Conservation (phyloP, 2,797 vertebrate genomes). For the Phoeniculus purpureus region DNA sequence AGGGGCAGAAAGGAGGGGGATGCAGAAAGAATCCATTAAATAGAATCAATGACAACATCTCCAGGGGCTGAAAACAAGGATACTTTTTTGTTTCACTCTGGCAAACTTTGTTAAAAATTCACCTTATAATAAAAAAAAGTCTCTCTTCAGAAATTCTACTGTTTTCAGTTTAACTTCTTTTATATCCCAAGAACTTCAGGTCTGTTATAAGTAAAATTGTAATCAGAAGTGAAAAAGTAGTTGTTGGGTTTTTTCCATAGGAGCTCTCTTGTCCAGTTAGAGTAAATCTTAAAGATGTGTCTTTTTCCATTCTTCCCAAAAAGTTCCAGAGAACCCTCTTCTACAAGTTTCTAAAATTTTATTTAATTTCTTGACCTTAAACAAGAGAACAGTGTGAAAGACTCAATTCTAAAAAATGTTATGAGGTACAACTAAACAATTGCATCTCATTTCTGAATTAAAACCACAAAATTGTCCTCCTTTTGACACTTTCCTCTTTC, state of each 20-base stretch:
- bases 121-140: slow-evolving; percentile 33
- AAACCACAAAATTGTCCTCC: neutral
- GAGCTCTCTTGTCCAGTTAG: neutral
- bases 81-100: neutral
- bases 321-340: neutral
- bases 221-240: slow-evolving; percentile 38
- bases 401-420: neutral
- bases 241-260: slow-evolving; percentile 32
- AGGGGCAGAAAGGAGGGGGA: accelerated
- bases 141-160: slow-evolving; percentile 45
- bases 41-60: neutral
- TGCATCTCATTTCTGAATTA: neutral
- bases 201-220: slow-evolving; percentile 44
- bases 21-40: neutral
- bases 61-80: neutral
- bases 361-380: neutral
- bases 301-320: neutral
- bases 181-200: neutral
- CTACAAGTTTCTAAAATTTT: neutral
- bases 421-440: neutral
- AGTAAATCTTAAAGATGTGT: neutral
- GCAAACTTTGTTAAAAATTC: slow-evolving; percentile 42
- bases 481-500: neutral
- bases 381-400: neutral
- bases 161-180: slow-evolving; percentile 21